These are phyloP conservation scores for Melanchra persicariae DNA, from an alignment of 2,888 invertebrate genomes.

Conservation along the genomic window DNA sequence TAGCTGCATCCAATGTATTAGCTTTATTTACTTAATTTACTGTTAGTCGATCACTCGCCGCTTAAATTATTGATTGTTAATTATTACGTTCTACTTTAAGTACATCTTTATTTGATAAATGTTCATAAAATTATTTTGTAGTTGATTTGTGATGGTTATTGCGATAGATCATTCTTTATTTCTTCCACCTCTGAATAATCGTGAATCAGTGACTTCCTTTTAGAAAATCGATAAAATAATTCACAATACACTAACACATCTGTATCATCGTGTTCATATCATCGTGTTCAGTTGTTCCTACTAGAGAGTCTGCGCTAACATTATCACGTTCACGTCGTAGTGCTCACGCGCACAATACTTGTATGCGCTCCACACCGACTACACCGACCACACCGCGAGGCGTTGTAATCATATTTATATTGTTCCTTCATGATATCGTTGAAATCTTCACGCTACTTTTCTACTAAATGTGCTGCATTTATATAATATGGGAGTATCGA, in stretches of 20 bases:
- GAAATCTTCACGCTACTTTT: constrained; percentile 23
- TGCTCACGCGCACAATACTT: constrained; percentile 1
- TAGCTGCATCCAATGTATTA: constrained; percentile 69
- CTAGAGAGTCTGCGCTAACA: constrained; percentile 23
- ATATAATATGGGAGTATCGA: constrained; percentile 56
- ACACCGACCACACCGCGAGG: no score
- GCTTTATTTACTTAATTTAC: constrained; percentile 66
- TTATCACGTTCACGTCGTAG: neutral
- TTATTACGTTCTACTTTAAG: constrained; percentile 59
- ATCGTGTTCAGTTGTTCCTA: constrained; percentile 47
- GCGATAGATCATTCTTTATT: constrained; percentile 36
- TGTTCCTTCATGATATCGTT: constrained; percentile 42
- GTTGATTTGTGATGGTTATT: constrained; percentile 58
- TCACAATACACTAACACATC: neutral
- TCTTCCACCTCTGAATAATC: constrained; percentile 3
- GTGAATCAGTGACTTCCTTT: neutral
- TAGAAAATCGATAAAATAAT: neutral
- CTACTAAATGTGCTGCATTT: constrained; percentile 57
- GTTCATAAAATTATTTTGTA: constrained; percentile 66
- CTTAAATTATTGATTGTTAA: constrained; percentile 63
- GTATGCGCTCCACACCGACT: constrained; percentile 13
- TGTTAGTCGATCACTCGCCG: constrained; percentile 34
- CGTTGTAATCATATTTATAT: constrained; percentile 17
- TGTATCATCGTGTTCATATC: neutral
- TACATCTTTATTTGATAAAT: constrained; percentile 67